These are phyloP conservation scores for Meda fulgida DNA, from an alignment of 2,797 vertebrate species.

Conservation along the genomic window DNA sequence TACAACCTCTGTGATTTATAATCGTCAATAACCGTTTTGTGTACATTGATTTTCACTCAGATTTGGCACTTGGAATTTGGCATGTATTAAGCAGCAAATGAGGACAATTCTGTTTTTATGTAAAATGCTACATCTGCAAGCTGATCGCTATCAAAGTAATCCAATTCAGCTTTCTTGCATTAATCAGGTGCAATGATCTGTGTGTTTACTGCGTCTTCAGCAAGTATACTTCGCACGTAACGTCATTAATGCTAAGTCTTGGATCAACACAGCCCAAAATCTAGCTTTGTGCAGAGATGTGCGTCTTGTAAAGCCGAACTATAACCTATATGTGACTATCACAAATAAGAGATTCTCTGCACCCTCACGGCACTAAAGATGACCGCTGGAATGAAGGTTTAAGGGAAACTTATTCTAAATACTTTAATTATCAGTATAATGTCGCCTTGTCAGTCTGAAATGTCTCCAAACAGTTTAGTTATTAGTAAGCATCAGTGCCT, in stretches of 20 bases:
- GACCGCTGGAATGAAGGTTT: not conserved
- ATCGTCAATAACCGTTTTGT: not conserved
- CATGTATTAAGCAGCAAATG: not conserved
- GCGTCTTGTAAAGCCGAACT: slow-evolving; percentile 27
- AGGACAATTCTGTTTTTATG: not conserved
- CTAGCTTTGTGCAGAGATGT: slow-evolving; percentile 49
- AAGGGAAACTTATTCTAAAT: not conserved
- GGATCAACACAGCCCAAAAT: slow-evolving; percentile 23
- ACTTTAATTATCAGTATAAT: slow-evolving; percentile 5
- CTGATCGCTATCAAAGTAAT: not conserved
- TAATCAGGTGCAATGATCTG: not conserved
- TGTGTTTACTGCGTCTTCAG: not conserved
- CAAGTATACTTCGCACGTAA: not conserved
- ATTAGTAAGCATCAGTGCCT: not conserved
- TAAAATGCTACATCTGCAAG: not conserved
- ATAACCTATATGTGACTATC: slow-evolving; percentile 20
- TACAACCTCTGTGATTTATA: not conserved
- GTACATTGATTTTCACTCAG: not conserved
- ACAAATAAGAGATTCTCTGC: not conserved
- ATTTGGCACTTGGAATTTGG: not conserved
- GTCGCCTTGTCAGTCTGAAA: not conserved
- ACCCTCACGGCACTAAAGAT: not conserved
- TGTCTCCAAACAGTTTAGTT: not conserved
- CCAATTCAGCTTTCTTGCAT: not conserved
- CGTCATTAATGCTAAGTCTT: not conserved